Conservation (phyloP, 2,888 invertebrate genomes). For the Pogonocherus hispidulus region DNA sequence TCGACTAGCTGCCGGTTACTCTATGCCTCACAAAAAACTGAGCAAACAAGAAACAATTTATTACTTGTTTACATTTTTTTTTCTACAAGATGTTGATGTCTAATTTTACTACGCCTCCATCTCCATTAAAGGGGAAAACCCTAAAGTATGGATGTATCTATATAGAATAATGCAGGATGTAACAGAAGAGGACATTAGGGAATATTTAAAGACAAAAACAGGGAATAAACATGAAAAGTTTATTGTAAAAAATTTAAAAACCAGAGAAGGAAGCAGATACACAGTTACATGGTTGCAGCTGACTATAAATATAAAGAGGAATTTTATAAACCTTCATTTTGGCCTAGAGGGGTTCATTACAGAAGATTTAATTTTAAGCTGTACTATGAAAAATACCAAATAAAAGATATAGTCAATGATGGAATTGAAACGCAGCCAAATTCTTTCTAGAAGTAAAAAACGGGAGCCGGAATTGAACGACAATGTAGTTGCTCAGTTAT, state of each 20-base stretch:
- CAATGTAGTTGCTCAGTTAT: too few relatives aligned
- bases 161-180: slow-evolving; percentile 19
- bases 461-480: too few relatives aligned
- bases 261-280: not conserved
- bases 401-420: not conserved
- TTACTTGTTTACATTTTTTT: too few relatives aligned
- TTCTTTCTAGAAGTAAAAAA: slow-evolving; percentile 12
- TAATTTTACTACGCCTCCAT: too few relatives aligned
- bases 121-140: slow-evolving; percentile 12
- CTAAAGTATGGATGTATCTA: slow-evolving; percentile 23
- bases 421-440: not conserved
- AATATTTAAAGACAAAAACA: slow-evolving; percentile 22
- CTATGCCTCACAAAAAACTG: too few relatives aligned
- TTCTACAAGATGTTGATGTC: too few relatives aligned
- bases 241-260: slow-evolving; percentile 21
- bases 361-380: slow-evolving; percentile 26
- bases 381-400: too few relatives aligned
- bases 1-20: too few relatives aligned
- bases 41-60: too few relatives aligned
- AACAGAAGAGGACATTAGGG: slow-evolving; percentile 12
- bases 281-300: slow-evolving; percentile 15
- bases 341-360: slow-evolving; percentile 10
- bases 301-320: slow-evolving; percentile 13
- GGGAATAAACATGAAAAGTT: slow-evolving; percentile 11
- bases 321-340: slow-evolving; percentile 12